Conservation (phyloP, 2,888 invertebrate genomes). For the Serripes groenlandicus region DNA sequence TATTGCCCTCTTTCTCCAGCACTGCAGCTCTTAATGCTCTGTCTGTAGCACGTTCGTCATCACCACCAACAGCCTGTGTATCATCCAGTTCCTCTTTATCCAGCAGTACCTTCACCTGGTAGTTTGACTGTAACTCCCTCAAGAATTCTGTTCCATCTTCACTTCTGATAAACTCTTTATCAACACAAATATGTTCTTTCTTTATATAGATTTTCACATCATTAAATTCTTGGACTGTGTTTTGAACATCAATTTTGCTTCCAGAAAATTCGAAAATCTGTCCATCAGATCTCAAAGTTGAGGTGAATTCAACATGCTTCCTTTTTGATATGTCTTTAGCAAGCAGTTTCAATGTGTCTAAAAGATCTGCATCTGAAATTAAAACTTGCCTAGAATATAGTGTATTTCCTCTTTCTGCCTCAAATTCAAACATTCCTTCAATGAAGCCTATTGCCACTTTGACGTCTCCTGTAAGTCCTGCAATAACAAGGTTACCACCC, state of each 20-base stretch:
- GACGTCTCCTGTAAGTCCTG: not conserved
- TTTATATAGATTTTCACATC: not conserved
- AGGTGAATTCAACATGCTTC: not conserved
- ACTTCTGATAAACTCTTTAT: not conserved
- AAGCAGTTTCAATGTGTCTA: slow-evolving; percentile 9
- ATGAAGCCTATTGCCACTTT: not conserved
- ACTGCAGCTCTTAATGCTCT: too few species aligned
- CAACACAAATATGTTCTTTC: not conserved
- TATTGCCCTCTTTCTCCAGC: not conserved
- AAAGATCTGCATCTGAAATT: not conserved
- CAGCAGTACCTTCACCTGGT: not conserved
- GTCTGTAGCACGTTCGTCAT: not conserved
- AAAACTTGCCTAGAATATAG: not conserved
- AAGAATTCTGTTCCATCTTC: not conserved
- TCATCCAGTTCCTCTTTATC: not conserved
- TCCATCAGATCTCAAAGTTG: not conserved
- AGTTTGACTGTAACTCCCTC: not conserved
- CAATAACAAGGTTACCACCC: not conserved
- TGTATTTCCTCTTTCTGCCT: not conserved
- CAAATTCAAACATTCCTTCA: too few species aligned
- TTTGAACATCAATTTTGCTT: not conserved
- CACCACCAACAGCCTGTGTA: too few species aligned
- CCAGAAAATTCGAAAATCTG: not conserved
- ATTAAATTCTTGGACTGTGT: not conserved
- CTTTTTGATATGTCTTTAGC: slow-evolving; percentile 2